Percentiles rank a stretch among this genome's conserved stretches.
Evolutionary conservation across 2,888 invertebrate genomes (phyloP).

Genomic region (Drosophila mulleri): DNA sequence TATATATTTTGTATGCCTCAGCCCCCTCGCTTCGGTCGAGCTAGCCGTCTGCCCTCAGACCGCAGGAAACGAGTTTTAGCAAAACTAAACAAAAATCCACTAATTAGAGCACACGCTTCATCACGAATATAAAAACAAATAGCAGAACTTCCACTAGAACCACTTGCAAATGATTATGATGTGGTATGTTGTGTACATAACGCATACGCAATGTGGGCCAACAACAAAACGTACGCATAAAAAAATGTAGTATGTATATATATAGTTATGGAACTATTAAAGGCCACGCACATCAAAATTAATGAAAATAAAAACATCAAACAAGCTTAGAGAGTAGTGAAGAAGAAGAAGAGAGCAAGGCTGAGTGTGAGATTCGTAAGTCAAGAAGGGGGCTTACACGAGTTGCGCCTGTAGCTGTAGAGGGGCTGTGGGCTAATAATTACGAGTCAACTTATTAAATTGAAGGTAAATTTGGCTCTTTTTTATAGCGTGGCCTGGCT

Average conservation of each 20-base stretch:
- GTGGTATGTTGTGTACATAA: slow-evolving; percentile 41
- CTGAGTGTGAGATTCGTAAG: slow-evolving; percentile 1
- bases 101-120: slow-evolving; percentile 62
- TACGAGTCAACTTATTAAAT: slow-evolving; percentile 64
- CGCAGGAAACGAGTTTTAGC: slow-evolving; percentile 48
- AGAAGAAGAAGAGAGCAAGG: neutral
- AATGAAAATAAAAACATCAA: slow-evolving; percentile 35
- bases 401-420: neutral
- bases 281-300: slow-evolving; percentile 50
- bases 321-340: neutral
- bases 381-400: slow-evolving; percentile 3
- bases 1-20: neutral
- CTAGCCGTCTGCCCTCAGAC: neutral
- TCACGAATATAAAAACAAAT: slow-evolving; percentile 32
- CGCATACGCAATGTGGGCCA: slow-evolving; percentile 54
- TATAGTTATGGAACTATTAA: slow-evolving; percentile 36
- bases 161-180: slow-evolving; percentile 47
- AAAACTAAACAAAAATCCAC: slow-evolving; percentile 64
- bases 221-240: slow-evolving; percentile 26
- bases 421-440: slow-evolving; percentile 6
- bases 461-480: slow-evolving; percentile 56
- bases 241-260: neutral
- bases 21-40: neutral
- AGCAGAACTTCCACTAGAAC: slow-evolving; percentile 15
- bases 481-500: neutral